Base-by-base conservation (phyloP, 2,888 invertebrate species). In the Endomychus coccineus region DNA sequence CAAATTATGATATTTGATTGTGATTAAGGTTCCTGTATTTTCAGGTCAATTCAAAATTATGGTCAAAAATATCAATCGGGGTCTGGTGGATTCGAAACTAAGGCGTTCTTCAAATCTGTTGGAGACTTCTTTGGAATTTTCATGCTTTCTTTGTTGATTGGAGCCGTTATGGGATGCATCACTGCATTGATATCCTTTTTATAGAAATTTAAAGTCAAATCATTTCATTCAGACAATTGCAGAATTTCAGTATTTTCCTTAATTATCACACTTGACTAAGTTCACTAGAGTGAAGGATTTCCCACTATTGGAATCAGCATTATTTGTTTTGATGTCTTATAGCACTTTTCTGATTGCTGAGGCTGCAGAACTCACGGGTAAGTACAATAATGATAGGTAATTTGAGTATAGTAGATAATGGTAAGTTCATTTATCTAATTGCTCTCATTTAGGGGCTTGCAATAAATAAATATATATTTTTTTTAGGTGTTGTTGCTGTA, bases 311-410 rank as follows among this genome's bases (percentile, higher is more conserved):
- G 97, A 98, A 66, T 92, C 94, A 0, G 90, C 95, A 1, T 74
- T 98, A 24, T 97, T 98, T 69, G 90, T 97, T 33, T 77, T 97
- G 35, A 95, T 95, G 91, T 96, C 96, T 0, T 98, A 97, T 64
- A 87, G 90, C 52, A 92, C 96, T 25, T 98, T 97, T 69, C 77
- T 97, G 41, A 86, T 96, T 46, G 95, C 96, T 1, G 97, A 98
- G 72, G 92, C 91, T 28, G 82, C 88, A 30, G 89, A 92, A 64
- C 71, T 97, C n/a, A 95, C 96, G 53, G 96, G 91, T 88, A 67
- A 62, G 51, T 36, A 42, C 36, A 27, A 15, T 14, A 31, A 4
- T 16, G 11, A 29, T 15, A 19, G 34, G 23, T 27, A 33, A 43
- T 29, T n/a, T n/a, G n/a, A n/a, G n/a, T n/a, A n/a, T n/a, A n/a